Conservation (phyloP, 2,113 vertebrate genomes). For the Apus apus region DNA sequence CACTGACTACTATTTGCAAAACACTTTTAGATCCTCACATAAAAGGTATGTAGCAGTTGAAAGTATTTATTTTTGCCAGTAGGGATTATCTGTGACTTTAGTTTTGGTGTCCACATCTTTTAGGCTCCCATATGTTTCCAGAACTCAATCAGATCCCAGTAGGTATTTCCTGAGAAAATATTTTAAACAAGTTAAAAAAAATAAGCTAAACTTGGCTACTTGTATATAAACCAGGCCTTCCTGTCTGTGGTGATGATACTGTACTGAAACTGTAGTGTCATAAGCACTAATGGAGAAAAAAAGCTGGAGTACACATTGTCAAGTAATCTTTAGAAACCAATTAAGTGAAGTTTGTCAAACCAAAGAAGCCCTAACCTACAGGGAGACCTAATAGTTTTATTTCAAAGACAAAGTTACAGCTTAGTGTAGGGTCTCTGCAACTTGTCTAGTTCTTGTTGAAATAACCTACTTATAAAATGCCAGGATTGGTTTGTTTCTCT, state of each 20-base stretch:
- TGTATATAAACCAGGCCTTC: background rate
- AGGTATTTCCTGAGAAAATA: constrained; percentile 20
- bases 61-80: background rate
- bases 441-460: constrained; percentile 23
- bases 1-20: background rate
- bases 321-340: constrained; percentile 26
- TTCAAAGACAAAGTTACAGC: constrained; percentile 21
- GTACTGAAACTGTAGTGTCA: background rate
- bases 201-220: background rate
- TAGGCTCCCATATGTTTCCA: background rate
- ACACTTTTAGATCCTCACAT: background rate
- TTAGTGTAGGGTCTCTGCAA: background rate
- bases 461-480: constrained; percentile 40
- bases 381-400: background rate
- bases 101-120: background rate
- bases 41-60: background rate
- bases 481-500: constrained; percentile 40
- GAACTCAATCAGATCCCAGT: background rate
- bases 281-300: background rate
- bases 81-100: background rate
- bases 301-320: background rate
- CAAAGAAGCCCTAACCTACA: background rate
- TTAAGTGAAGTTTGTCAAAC: background rate
- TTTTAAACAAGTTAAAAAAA: background rate
- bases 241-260: background rate